Percentiles rank a stretch among this genome's conserved stretches.
phyloP scores from a whole-genome alignment of 1,140 invertebrate species.

The Caenorhabditis latens region DNA sequence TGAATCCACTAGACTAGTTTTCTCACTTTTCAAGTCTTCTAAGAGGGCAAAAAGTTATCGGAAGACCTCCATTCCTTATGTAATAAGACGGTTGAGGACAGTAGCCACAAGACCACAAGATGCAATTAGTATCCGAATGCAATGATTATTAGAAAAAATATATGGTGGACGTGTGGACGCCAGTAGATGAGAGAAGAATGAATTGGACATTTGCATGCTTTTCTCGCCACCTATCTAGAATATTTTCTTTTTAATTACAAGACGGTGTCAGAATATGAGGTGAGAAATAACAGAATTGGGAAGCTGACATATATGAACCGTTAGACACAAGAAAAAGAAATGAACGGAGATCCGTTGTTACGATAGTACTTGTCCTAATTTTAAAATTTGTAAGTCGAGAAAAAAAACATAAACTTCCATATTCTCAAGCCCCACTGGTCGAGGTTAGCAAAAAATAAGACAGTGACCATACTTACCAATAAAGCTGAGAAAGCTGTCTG shows the following conservation, averaged over 20 bases:
- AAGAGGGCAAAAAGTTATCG: constrained; percentile 44
- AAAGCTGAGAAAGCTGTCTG: constrained; percentile 42
- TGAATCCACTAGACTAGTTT: constrained; percentile 19
- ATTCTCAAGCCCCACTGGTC: too few species aligned
- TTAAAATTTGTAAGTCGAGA: too few species aligned
- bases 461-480: constrained; percentile 29
- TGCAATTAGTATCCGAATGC: constrained; percentile 52
- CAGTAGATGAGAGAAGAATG: neutral
- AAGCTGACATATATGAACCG: neutral
- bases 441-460: too few species aligned
- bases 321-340: neutral
- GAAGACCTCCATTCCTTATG: neutral
- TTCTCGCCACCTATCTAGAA: neutral
- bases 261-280: neutral
- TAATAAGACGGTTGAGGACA: constrained; percentile 39
- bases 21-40: constrained; percentile 26
- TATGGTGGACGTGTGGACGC: constrained; percentile 2
- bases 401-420: too few species aligned
- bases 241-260: neutral
- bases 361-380: neutral
- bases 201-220: neutral
- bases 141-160: constrained; percentile 40
- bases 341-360: neutral
- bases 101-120: constrained; percentile 23
- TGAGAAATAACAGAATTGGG: neutral